These are phyloP conservation scores for Pollenia amentaria DNA, from an alignment of 2,888 invertebrate species.

Conservation along the genomic window DNA sequence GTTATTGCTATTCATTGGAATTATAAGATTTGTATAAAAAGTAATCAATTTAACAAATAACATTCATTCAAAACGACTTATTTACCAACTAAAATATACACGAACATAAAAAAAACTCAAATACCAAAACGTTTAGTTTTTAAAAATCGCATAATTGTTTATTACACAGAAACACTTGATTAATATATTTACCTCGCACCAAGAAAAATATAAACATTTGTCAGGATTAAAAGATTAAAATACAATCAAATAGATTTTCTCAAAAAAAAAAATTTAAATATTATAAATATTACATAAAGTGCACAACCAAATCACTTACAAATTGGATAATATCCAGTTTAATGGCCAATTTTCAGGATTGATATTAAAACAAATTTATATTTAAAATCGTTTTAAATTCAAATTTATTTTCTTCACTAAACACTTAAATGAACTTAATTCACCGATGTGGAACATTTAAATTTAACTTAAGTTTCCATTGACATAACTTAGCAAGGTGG, in stretches of 20 bases:
- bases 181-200: slow-evolving; percentile 39
- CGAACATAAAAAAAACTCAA: background rate
- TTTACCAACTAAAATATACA: background rate
- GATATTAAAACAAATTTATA: too few relatives aligned
- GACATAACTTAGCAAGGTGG: too few relatives aligned
- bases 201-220: slow-evolving; percentile 47
- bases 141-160: slow-evolving; percentile 35
- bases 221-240: slow-evolving; percentile 51
- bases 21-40: slow-evolving; percentile 34
- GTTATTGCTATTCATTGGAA: slow-evolving; percentile 11
- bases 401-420: too few relatives aligned
- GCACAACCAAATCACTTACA: background rate
- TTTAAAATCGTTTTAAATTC: too few relatives aligned
- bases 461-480: too few relatives aligned
- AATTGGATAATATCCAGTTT: slow-evolving; percentile 47
- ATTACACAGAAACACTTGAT: slow-evolving; percentile 42
- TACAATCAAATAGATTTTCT: slow-evolving; percentile 30
- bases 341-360: too few relatives aligned
- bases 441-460: too few relatives aligned
- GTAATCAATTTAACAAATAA: slow-evolving; percentile 39
- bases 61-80: background rate
- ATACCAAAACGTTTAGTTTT: slow-evolving; percentile 12
- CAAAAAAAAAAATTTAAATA: background rate
- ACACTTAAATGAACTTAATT: too few relatives aligned
- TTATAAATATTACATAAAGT: background rate